Evolutionary conservation across 1,140 invertebrate genomes (phyloP).

Genomic region (Physella acuta): DNA sequence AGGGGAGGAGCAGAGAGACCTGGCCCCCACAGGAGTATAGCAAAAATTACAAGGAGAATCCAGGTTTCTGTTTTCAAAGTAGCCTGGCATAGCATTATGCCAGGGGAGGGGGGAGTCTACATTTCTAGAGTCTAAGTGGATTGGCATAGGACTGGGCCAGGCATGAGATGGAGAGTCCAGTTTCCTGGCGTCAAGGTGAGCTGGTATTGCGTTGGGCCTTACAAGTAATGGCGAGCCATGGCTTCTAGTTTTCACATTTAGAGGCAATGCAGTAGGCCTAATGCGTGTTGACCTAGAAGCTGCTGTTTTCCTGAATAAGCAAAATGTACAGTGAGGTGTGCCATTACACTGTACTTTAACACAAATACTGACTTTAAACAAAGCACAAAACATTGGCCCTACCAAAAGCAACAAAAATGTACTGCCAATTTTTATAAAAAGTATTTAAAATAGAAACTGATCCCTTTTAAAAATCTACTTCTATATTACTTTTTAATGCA

Average conservation of each 20-base stretch:
- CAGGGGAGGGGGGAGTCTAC: neutral
- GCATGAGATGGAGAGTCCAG: neutral
- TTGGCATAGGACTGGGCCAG: neutral
- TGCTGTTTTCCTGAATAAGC: neutral
- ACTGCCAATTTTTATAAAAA: no score
- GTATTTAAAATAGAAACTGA: no score
- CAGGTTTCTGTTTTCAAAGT: neutral
- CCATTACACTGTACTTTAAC: no score
- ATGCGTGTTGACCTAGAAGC: neutral
- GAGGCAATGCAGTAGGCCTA: neutral
- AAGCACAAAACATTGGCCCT: no score
- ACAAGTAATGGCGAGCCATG: neutral
- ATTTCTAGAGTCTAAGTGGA: neutral
- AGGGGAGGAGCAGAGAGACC: conserved; percentile 7
- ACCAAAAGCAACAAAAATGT: no score
- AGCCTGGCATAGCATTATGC: neutral
- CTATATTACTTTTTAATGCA: no score
- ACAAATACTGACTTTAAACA: no score
- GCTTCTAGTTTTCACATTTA: neutral
- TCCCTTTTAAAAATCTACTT: no score
- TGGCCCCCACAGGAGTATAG: neutral
- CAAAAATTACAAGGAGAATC: neutral
- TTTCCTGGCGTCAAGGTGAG: neutral
- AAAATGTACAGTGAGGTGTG: no score
- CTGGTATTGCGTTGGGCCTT: conserved; percentile 2